Base-by-base conservation (phyloP, 30 jellyfish, hydroid and myxozoan genomes). In the Cassiopea xamachana region DNA sequence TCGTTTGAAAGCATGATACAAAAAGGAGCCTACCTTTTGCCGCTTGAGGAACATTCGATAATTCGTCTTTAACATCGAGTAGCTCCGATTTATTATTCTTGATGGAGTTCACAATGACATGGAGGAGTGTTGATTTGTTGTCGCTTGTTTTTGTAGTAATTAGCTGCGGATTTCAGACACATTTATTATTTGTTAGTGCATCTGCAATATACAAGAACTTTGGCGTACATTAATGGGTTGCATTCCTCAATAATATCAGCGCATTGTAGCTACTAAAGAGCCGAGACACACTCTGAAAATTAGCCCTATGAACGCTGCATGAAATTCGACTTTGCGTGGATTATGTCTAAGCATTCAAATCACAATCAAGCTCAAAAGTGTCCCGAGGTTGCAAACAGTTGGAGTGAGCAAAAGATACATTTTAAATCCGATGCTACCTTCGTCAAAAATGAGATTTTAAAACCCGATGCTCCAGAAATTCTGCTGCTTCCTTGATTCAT, bases 41-140 rank as follows among this genome's bases (percentile, higher is more conserved):
- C 17, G 98, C 98, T 58, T 64, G 86, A 13, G 98, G 94, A 1
- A 94, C 96, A 68, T 90, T 80, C 46, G 87, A 71, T 61, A 94
- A 73, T 71, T 94, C 98, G 13, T 94, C 96, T 79, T 85, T 89
- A 68, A 94, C 94, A 77, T 85, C 94, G 43, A 90, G 81, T 82
- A 94, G 77, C 18, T 94, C 98, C 2, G 96, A 83, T 77, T 89
- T 81, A 88, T 86, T 89, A 86, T 83, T 90, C 74, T 81, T 67
- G 19, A 94, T 82, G 69, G 98, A 70, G 87, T 80, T 89, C 48
- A 89, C 93, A 19, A 94, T 94, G 8, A 90, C 98, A 49, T 89
- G 97, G 69, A 94, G 97, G 12, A 94, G 84, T 13, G 97, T 94
- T 60, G 98, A 94, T 49, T 94, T 90, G 96, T 94, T 94, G 86